Base-by-base conservation (phyloP, 2,113 vertebrate species). In the Enhydra lutris region DNA sequence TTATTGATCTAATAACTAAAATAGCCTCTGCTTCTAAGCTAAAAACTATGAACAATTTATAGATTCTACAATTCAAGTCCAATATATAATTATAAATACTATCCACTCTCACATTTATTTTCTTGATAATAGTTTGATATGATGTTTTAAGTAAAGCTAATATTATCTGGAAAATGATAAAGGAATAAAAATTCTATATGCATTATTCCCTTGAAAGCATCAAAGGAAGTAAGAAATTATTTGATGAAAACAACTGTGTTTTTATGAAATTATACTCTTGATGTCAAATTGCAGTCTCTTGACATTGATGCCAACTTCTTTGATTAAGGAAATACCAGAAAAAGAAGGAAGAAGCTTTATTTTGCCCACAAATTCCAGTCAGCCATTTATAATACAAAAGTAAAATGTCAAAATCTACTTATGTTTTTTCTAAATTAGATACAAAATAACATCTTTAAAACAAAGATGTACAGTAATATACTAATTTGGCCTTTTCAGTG, bases 121-220 rank as follows among this genome's bases (percentile, higher is more conserved):
- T 34, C 45, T 93, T 29, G 55, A 24, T 79, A 89, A 71, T 73
- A 87, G 79, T 34, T 31, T 78, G 8, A 84, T 34, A 83, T 71
- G 17, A 83, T 78, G 29, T 42, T 87, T 88, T 82, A 88, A 88
- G 42, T 87, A 80, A 91, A 95, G 76, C 42, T 94, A 88, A 61
- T 73, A 26, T 90, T 79, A 82, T 57, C 80, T 79, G 79, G 74
- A 91, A 91, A 96, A 73, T 65, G 23, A 94, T 80, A 96, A 94
- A 80, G 36, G 23, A 59, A 59, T 87, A 91, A 91, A 91, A n/a
- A 34, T 89, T 50, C 20, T 52, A 24, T 52, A 34, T 73, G 26
- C 20, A 55, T 67, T 24, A 29, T 57, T 87, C 21, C 4, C 36
- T 88, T 69, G 5, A 94, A 94, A 67, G 9, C 45, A 81, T 73